Conservation (phyloP, 2,113 vertebrate species). For the Corythaixoides concolor region DNA sequence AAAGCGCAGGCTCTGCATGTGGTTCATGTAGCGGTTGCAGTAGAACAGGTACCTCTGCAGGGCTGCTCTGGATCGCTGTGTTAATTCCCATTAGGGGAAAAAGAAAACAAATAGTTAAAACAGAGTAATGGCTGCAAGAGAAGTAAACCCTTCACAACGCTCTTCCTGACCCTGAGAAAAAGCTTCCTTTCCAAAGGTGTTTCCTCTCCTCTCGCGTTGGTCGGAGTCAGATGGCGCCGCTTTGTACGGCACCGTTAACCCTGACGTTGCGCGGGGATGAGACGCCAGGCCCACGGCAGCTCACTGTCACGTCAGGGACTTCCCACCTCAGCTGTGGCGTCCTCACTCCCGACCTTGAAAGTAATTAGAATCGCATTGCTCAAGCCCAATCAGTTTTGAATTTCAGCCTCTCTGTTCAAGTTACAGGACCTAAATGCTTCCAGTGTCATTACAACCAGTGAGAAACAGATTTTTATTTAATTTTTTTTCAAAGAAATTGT, state of each 20-base stretch:
- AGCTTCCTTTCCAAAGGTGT: background rate
- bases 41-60: slow-evolving; percentile 99
- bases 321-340: background rate
- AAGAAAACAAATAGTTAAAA: slow-evolving; percentile 56
- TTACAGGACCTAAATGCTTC: background rate
- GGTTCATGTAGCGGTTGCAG: slow-evolving; percentile 99
- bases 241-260: fast-evolving
- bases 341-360: background rate
- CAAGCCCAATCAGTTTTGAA: background rate
- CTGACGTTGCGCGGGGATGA: background rate
- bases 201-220: background rate
- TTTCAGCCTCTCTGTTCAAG: background rate
- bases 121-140: background rate
- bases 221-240: background rate
- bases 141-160: background rate
- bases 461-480: background rate
- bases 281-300: background rate
- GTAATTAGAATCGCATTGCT: background rate
- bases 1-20: slow-evolving; percentile 99
- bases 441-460: background rate
- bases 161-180: background rate
- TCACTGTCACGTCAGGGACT: fast-evolving
- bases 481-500: background rate
- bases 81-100: slow-evolving; percentile 68
- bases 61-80: slow-evolving; percentile 93